These are phyloP conservation scores for Dolomedes plantarius DNA, from an alignment of 2,888 invertebrate species.

Conservation along the genomic window DNA sequence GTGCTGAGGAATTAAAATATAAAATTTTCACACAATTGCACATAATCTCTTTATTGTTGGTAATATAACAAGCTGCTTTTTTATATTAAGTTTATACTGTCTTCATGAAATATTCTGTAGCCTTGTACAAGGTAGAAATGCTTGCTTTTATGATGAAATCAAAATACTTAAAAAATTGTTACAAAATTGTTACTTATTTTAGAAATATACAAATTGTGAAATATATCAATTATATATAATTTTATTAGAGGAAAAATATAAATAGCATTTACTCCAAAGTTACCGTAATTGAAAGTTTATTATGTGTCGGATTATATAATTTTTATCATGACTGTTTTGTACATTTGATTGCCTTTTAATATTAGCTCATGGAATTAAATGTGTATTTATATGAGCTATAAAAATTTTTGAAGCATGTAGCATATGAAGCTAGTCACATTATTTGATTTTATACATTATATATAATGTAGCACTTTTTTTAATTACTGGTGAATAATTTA, in stretches of 20 bases:
- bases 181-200: slow-evolving; percentile 14
- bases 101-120: not conserved
- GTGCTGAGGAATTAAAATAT: not conserved
- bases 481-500: not conserved
- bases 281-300: slow-evolving; percentile 14
- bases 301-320: not conserved
- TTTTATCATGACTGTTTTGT: slow-evolving; percentile 28
- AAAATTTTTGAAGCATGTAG: slow-evolving; percentile 39
- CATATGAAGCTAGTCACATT: slow-evolving; percentile 53
- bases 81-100: slow-evolving; percentile 1
- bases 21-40: not conserved
- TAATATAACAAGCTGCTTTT: slow-evolving; percentile 9
- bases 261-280: slow-evolving; percentile 3
- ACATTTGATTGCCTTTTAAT: slow-evolving; percentile 26
- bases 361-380: not conserved
- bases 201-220: slow-evolving; percentile 3
- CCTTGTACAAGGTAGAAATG: not conserved
- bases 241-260: not conserved
- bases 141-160: not conserved
- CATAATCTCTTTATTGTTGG: not conserved
- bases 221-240: not conserved
- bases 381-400: not conserved
- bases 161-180: slow-evolving; percentile 20
- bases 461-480: not conserved
- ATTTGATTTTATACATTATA: slow-evolving; percentile 29